Percentiles rank a stretch among this genome's conserved stretches.
phyloP scores from a whole-genome alignment of 2,888 invertebrate genomes.

The Malthinus seriepunctatus region DNA sequence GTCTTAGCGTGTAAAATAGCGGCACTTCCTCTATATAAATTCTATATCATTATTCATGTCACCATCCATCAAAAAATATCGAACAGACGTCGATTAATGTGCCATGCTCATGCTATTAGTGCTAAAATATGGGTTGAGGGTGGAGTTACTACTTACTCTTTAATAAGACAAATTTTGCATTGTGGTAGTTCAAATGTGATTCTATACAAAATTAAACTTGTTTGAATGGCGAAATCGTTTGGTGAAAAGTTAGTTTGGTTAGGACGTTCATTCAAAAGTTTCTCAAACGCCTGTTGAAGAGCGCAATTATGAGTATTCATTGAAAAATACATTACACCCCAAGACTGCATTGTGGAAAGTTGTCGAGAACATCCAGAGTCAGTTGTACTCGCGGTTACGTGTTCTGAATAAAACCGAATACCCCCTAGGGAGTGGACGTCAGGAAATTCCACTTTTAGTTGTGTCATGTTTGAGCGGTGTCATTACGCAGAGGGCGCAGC shows the following conservation, averaged over 20 bases:
- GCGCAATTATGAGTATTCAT: constrained; percentile 44
- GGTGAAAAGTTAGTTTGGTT: constrained; percentile 25
- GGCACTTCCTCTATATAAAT: constrained; percentile 32
- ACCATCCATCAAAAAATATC: constrained; percentile 48
- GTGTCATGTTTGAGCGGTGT: constrained; percentile 40
- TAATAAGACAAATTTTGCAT: constrained; percentile 20
- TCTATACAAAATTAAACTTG: constrained; percentile 27
- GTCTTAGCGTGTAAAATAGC: constrained; percentile 39
- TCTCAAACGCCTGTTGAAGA: constrained; percentile 32
- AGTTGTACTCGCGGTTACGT: constrained; percentile 42
- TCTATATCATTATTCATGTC: constrained; percentile 48
- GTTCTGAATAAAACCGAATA: constrained; percentile 38
- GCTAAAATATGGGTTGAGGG: constrained; percentile 28
- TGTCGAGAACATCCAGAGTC: constrained; percentile 36
- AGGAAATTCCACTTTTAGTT: constrained; percentile 38
- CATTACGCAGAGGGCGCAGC: constrained; percentile 40
- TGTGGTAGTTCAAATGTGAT: constrained; percentile 9
- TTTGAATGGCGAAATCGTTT: constrained; percentile 18
- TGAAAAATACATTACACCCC: constrained; percentile 31
- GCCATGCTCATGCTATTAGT: constrained; percentile 39
- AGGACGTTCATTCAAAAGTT: constrained; percentile 22
- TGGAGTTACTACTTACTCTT: constrained; percentile 22
- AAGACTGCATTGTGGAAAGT: constrained; percentile 33
- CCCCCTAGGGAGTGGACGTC: constrained; percentile 38
- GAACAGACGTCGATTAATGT: constrained; percentile 44